A percentile compares a stretch with the other conserved stretches of the same genome.
Evolutionary conservation across 2,888 invertebrate genomes (phyloP).

Genomic region (Cynaeus angustus): DNA sequence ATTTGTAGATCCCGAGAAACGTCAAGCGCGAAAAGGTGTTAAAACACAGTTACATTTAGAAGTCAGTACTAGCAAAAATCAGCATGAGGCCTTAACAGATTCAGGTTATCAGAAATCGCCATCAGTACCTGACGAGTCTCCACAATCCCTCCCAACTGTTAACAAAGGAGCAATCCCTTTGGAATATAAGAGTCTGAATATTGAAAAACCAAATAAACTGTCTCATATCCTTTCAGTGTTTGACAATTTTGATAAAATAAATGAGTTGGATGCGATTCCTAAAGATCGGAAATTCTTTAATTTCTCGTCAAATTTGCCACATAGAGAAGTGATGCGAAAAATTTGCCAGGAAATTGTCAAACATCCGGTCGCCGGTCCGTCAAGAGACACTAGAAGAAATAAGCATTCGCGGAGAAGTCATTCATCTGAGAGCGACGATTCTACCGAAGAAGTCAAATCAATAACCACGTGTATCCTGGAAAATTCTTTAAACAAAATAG

Average conservation of each 20-base stretch:
- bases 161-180: slow-evolving; percentile 8
- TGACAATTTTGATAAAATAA: slow-evolving; percentile 56
- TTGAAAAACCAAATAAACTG: slow-evolving; percentile 51
- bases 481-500: slow-evolving; percentile 63
- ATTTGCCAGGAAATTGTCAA: slow-evolving; percentile 46
- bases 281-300: slow-evolving; percentile 43
- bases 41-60: slow-evolving; percentile 35
- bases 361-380: slow-evolving; percentile 57
- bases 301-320: slow-evolving; percentile 42
- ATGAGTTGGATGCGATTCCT: slow-evolving; percentile 60
- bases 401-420: slow-evolving; percentile 55
- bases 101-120: slow-evolving; percentile 65
- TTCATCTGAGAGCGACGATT: slow-evolving; percentile 56
- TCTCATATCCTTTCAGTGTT: slow-evolving; percentile 44
- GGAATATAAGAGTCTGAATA: slow-evolving; percentile 49
- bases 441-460: slow-evolving; percentile 63
- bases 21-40: slow-evolving; percentile 3
- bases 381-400: slow-evolving; percentile 54
- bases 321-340: slow-evolving; percentile 43
- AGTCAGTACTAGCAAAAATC: slow-evolving; percentile 41
- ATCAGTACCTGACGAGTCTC: slow-evolving; percentile 59
- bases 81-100: slow-evolving; percentile 59
- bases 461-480: slow-evolving; percentile 65
- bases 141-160: slow-evolving; percentile 49
- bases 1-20: slow-evolving; percentile 4